A percentile compares a stretch with the other conserved stretches of the same genome.
These are phyloP conservation scores for Polypedilum pembai DNA, from an alignment of 1,140 invertebrate genomes.

Conservation along the genomic window DNA sequence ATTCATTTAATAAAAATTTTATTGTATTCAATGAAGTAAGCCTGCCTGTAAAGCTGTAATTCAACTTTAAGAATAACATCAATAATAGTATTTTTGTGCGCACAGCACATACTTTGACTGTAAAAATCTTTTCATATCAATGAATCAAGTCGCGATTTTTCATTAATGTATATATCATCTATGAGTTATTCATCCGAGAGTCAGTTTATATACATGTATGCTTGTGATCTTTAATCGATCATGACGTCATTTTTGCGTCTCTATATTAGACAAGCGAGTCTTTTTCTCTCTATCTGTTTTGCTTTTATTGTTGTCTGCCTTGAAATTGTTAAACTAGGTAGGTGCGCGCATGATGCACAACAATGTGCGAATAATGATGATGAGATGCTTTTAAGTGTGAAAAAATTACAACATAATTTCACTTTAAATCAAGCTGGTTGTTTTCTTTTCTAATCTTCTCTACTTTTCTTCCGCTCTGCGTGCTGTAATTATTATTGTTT, in stretches of 20 bases:
- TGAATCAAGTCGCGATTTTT: too few species aligned
- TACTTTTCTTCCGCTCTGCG: not conserved
- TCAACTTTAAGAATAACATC: not conserved
- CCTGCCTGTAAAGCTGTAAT: not conserved
- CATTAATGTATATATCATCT: too few species aligned
- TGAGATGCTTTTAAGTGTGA: not conserved
- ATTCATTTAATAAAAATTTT: slow-evolving; percentile 6
- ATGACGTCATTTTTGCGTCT: not conserved
- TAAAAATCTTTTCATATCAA: too few species aligned
- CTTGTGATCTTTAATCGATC: slow-evolving; percentile 14
- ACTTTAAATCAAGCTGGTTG: not conserved
- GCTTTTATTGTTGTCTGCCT: not conserved
- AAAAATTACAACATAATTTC: not conserved
- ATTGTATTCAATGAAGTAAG: slow-evolving; percentile 6
- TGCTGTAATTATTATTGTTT: not conserved
- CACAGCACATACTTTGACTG: too few species aligned
- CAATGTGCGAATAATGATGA: not conserved
- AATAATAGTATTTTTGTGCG: too few species aligned
- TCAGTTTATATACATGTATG: not conserved
- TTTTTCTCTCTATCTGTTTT: not conserved
- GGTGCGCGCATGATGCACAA: slow-evolving; percentile 8
- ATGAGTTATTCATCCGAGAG: too few species aligned
- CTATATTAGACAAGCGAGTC: not conserved
- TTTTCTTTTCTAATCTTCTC: not conserved
- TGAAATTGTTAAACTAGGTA: not conserved